Conservation (phyloP, 92 coral and sea anemone genomes). For the Palythoa caribaeorum region DNA sequence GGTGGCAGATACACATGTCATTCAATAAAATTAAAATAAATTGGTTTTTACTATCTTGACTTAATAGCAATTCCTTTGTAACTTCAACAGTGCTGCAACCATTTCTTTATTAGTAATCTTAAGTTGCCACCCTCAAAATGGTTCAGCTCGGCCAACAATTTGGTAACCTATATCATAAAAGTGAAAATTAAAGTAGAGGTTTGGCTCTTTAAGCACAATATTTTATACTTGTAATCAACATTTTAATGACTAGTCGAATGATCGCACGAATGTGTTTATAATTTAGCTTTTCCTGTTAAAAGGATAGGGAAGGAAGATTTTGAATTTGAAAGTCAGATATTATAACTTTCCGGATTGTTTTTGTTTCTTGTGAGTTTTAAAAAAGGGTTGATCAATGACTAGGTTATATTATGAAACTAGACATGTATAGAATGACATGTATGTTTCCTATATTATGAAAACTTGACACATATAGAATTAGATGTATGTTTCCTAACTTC, state of each 20-base stretch:
- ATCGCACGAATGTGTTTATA: no score
- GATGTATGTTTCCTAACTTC: background rate
- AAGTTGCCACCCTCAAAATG: background rate
- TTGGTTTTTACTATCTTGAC: conserved; percentile 15
- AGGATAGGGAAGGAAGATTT: no score
- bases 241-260: background rate
- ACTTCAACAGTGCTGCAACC: conserved; percentile 3
- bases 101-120: background rate
- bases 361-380: background rate
- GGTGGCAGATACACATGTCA: background rate
- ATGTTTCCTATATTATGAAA: no score
- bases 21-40: conserved; percentile 21
- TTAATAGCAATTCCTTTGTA: background rate
- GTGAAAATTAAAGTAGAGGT: background rate
- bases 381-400: no score
- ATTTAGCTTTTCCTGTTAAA: no score
- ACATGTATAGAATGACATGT: no score
- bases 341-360: background rate
- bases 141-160: conserved; percentile 23
- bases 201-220: background rate
- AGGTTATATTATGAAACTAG: no score
- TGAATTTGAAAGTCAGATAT: no score
- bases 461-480: no score
- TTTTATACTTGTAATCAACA: background rate
- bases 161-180: background rate